phyloP scores from a whole-genome alignment of 2,888 invertebrate genomes.

The Tachystola acroxantha region DNA sequence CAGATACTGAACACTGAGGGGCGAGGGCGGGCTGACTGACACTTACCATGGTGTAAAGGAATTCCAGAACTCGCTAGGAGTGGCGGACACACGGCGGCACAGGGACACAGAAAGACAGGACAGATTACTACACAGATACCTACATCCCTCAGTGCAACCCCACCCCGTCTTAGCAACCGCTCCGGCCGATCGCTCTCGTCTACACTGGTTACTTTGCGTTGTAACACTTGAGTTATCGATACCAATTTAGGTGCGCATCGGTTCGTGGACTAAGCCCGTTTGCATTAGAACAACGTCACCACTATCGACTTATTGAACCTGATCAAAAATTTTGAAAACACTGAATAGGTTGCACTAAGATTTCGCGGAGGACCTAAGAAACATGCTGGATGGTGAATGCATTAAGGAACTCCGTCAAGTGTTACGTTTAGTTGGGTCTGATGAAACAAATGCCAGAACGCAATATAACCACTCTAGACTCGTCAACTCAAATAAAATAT shows the following conservation, averaged over 20 bases:
- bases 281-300: conserved; percentile 75
- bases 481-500: conserved; percentile 74
- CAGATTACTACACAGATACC: conserved; percentile 81
- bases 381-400: conserved; percentile 60
- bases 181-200: conserved; percentile 67
- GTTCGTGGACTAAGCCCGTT: conserved; percentile 64
- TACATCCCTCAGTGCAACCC: conserved; percentile 78
- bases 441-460: conserved; percentile 74
- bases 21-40: conserved; percentile 82
- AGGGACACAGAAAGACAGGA: conserved; percentile 84
- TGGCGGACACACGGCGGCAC: conserved; percentile 83
- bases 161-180: conserved; percentile 69
- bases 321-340: conserved; percentile 21
- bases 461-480: conserved; percentile 77
- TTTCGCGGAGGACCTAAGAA: conserved; percentile 33
- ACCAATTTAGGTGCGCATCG: conserved; percentile 37
- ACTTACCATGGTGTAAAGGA: conserved; percentile 99
- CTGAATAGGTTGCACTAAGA: conserved; percentile 55
- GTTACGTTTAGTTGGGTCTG: conserved; percentile 44
- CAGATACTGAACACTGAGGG: conserved; percentile 78
- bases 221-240: conserved; percentile 59
- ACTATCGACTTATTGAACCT: conserved; percentile 30
- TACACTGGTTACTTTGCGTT: conserved; percentile 76
- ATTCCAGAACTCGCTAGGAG: conserved; percentile 98
- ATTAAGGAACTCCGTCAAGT: conserved; percentile 45